These are phyloP conservation scores for Menidia menidia DNA, from an alignment of 2,797 vertebrate genomes.

Conservation along the genomic window DNA sequence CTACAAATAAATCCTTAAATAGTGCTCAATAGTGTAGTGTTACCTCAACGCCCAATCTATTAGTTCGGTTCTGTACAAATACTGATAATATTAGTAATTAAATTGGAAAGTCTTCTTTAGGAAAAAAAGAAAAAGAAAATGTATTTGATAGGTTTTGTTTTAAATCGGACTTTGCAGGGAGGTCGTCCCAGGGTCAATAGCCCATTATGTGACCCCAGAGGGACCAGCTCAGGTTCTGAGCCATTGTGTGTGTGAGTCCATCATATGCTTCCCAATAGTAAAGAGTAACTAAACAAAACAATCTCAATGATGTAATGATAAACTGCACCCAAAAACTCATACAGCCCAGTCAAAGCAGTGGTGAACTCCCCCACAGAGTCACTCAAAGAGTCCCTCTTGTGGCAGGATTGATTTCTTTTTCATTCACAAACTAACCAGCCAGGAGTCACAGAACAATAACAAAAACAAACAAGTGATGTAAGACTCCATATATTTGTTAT, in stretches of 20 bases:
- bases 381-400: constrained; percentile 23
- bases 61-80: neutral
- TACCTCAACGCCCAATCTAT: too few species aligned
- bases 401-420: neutral
- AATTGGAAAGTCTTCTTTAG: neutral
- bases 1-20: too few species aligned
- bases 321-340: neutral
- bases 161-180: neutral
- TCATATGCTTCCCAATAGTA: neutral
- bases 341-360: neutral
- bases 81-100: neutral
- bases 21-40: too few species aligned
- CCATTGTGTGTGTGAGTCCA: neutral
- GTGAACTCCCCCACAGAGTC: neutral
- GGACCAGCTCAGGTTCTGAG: too few species aligned
- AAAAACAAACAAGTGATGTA: too few species aligned
- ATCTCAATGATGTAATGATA: neutral
- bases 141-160: neutral
- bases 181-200: neutral
- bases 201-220: too few species aligned
- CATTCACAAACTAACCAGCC: too few species aligned
- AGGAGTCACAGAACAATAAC: too few species aligned
- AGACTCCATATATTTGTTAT: too few species aligned
- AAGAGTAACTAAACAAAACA: neutral
- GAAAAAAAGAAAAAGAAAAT: neutral